phyloP scores from a whole-genome alignment of 1,140 invertebrate species.

The Hyles vespertilio region DNA sequence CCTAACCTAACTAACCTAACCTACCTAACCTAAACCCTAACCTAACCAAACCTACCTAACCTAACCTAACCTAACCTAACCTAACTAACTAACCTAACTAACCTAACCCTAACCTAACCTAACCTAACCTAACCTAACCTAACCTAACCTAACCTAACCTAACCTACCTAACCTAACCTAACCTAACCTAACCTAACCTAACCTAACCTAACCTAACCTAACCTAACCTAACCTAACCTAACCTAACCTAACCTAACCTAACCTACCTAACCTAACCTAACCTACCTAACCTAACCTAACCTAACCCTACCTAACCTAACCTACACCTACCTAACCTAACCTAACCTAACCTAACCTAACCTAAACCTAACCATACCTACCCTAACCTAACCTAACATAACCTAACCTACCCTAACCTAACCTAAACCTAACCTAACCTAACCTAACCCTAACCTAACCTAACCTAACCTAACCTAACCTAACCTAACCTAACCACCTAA shows the following conservation, averaged over 20 bases:
- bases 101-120: constrained; percentile 1
- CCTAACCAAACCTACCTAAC: background rate
- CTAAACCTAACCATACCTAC: background rate
- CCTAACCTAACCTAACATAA: constrained; percentile 2
- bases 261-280: constrained; percentile 4
- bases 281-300: constrained; percentile 4
- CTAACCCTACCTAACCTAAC: constrained; percentile 3
- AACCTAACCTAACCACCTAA: constrained; percentile 4
- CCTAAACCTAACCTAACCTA: constrained; percentile 4
- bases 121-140: constrained; percentile 4
- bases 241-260: constrained; percentile 4
- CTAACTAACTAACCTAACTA: constrained; percentile 2
- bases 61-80: constrained; percentile 5
- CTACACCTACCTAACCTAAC: background rate
- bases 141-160: constrained; percentile 5
- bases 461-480: constrained; percentile 5
- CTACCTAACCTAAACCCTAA: background rate
- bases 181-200: constrained; percentile 3
- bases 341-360: constrained; percentile 3
- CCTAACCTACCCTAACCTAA: constrained; percentile 1
- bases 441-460: constrained; percentile 1
- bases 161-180: constrained; percentile 5
- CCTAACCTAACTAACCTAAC: constrained; percentile 4
- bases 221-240: constrained; percentile 4
- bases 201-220: constrained; percentile 4